Evolutionary conservation across 2,797 vertebrate genomes (phyloP).

Genomic region (Aphelocoma californica): DNA sequence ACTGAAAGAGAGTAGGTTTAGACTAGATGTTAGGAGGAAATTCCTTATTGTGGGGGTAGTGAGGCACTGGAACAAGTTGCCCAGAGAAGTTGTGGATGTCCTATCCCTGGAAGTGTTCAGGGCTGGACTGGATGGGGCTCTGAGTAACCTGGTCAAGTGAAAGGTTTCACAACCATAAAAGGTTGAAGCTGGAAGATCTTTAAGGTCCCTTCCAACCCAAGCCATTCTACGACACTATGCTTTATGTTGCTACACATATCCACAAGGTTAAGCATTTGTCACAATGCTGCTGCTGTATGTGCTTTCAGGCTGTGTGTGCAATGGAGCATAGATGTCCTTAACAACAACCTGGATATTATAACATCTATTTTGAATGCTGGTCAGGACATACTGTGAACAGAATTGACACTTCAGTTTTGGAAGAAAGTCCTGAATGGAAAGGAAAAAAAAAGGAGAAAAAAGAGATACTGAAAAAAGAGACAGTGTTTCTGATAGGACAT

Average conservation of each 20-base stretch:
- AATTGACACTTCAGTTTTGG: neutral
- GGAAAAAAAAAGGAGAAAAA: rapidly evolving
- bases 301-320: neutral
- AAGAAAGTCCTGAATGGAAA: neutral
- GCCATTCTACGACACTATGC: neutral
- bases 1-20: neutral
- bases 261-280: neutral
- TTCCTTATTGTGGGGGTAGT: neutral
- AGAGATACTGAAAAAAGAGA: neutral
- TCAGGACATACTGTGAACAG: neutral
- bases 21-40: neutral
- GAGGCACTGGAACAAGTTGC: neutral
- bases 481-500: neutral
- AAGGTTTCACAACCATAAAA: neutral
- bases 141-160: neutral
- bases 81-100: neutral
- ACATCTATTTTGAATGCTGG: neutral
- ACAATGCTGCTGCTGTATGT: neutral
- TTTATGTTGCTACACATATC: neutral
- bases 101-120: neutral
- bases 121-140: neutral
- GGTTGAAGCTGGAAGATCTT: neutral
- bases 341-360: neutral
- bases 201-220: neutral
- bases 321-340: neutral